phyloP scores from a whole-genome alignment of 1,140 invertebrate genomes.

The Dreissena rostriformis region DNA sequence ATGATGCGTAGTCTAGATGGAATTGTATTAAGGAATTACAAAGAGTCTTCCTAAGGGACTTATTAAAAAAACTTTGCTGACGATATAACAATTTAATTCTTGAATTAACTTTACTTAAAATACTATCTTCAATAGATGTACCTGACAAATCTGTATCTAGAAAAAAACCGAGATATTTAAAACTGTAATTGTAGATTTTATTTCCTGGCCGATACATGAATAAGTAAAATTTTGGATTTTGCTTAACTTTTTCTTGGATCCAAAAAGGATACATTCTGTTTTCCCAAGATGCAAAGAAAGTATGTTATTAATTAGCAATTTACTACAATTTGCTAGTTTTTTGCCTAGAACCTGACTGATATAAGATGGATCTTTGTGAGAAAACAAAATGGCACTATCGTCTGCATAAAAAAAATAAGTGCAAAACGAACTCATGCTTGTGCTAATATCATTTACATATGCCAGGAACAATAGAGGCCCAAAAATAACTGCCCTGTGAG shows the following conservation, averaged over 20 bases:
- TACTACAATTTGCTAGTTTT: not conserved
- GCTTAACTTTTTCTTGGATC: not conserved
- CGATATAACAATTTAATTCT: constrained; percentile 17
- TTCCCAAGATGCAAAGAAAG: constrained; percentile 12
- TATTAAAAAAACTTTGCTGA: not conserved
- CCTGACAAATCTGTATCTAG: constrained; percentile 10
- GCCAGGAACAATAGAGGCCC: constrained; percentile 3
- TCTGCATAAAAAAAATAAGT: constrained; percentile 18
- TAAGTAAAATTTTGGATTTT: not conserved
- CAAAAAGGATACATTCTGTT: constrained; percentile 23
- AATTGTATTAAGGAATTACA: not conserved
- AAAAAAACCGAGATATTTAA: no score
- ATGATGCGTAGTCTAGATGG: not conserved
- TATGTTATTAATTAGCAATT: constrained; percentile 19
- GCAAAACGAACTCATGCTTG: constrained; percentile 8
- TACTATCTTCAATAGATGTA: not conserved
- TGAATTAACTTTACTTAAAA: not conserved
- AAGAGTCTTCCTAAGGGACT: no score
- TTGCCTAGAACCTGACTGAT: not conserved
- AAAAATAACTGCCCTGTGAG: not conserved
- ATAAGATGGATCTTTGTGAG: constrained; percentile 1
- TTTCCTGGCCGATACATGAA: no score
- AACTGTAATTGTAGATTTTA: no score
- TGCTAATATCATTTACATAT: constrained; percentile 25
- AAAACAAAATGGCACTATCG: constrained; percentile 32